Conservation (phyloP, 2,888 invertebrate species). For the Erebia ligea region DNA sequence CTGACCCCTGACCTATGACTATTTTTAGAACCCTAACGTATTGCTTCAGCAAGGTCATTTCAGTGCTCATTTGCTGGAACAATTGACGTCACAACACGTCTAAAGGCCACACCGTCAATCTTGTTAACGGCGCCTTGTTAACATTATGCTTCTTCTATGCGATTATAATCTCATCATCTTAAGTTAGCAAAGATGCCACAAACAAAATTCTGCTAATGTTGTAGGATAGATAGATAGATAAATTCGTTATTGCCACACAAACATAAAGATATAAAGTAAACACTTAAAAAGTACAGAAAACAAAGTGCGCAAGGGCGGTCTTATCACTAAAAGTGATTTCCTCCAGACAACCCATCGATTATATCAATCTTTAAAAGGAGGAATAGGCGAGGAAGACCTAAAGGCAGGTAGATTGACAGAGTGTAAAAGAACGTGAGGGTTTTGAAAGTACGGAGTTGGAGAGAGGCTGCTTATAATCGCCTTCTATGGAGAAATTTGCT, state of each 20-base stretch:
- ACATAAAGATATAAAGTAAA: no score
- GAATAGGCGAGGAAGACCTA: no score
- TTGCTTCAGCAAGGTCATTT: slow-evolving; percentile 63
- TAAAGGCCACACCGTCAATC: slow-evolving; percentile 71
- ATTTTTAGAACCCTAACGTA: slow-evolving; percentile 71
- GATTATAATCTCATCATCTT: not conserved
- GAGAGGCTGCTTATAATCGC: no score
- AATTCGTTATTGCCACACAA: no score
- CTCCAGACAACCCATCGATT: not conserved
- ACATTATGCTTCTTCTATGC: slow-evolving; percentile 10
- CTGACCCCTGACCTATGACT: slow-evolving; percentile 73
- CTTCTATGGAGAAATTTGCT: no score
- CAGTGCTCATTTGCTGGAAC: slow-evolving; percentile 75
- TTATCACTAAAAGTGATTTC: not conserved
- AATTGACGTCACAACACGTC: slow-evolving; percentile 73
- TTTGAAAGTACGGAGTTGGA: no score
- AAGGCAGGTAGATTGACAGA: no score
- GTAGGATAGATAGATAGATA: not conserved
- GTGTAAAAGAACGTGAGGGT: no score
- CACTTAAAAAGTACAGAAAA: no score
- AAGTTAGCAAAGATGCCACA: not conserved
- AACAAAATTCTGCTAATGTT: not conserved
- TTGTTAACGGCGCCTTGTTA: slow-evolving; percentile 46
- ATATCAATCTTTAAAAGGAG: no score
- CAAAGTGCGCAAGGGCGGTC: no score